Evolutionary conservation across 2,113 vertebrate species (phyloP).

Genomic region (Callaeas wilsoni): DNA sequence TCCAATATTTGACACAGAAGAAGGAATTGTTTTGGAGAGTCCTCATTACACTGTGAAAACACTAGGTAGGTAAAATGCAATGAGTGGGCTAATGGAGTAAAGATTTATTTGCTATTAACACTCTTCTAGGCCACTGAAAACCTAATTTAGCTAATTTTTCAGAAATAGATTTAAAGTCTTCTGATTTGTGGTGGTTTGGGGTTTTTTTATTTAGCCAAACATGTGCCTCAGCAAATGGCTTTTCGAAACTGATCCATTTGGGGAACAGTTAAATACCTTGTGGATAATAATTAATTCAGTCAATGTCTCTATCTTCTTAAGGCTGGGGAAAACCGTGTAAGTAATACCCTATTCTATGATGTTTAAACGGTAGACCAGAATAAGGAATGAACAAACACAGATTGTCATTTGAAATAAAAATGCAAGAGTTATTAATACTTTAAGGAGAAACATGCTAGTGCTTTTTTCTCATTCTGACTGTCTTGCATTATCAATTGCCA

Average conservation of each 20-base stretch:
- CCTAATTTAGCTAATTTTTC: background rate
- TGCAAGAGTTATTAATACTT: background rate
- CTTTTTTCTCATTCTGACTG: background rate
- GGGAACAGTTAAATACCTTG: background rate
- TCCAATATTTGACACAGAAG: constrained; percentile 89
- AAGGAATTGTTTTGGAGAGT: constrained; percentile 76
- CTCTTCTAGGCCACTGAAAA: background rate
- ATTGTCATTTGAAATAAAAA: background rate
- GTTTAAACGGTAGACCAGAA: background rate
- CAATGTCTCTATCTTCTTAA: background rate
- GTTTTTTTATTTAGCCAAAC: background rate
- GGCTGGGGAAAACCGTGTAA: background rate
- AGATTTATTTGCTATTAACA: background rate
- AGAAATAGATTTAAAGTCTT: background rate
- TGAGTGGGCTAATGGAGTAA: background rate
- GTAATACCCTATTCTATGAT: background rate
- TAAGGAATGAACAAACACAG: background rate
- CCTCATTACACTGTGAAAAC: constrained; percentile 77
- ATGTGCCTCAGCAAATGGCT: background rate
- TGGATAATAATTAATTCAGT: background rate
- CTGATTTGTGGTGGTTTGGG: background rate
- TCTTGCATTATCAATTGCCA: background rate
- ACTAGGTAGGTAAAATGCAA: constrained; percentile 68
- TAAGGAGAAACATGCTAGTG: background rate
- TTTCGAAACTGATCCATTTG: background rate